Evolutionary conservation across 2,797 vertebrate genomes (phyloP).

Genomic region (Mionectes olivaceus): DNA sequence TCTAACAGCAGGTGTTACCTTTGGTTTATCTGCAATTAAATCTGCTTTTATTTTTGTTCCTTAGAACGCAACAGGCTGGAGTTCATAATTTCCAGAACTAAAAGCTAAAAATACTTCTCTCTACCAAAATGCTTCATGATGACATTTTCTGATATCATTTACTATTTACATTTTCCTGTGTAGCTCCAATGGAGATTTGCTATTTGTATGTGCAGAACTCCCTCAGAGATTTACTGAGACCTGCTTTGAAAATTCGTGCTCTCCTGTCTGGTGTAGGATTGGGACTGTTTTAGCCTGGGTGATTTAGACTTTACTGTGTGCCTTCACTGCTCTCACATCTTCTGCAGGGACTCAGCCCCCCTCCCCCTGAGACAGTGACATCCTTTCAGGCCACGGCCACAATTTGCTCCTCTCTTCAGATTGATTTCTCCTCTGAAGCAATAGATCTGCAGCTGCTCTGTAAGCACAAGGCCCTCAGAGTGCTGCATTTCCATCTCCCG

Average conservation of each 20-base stretch:
- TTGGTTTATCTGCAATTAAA: slow-evolving; percentile 26
- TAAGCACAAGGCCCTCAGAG: neutral
- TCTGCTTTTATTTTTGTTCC: slow-evolving; percentile 32
- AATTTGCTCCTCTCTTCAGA: neutral
- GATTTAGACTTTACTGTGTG: neutral
- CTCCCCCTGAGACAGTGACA: neutral
- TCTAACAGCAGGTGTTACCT: slow-evolving; percentile 41
- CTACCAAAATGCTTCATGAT: slow-evolving; percentile 9
- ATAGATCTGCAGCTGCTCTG: neutral
- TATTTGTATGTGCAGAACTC: neutral
- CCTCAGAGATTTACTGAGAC: slow-evolving; percentile 8
- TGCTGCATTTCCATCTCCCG: neutral
- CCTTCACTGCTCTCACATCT: neutral
- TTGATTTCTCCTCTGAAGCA: neutral
- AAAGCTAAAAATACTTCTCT: slow-evolving; percentile 27
- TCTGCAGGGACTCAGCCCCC: neutral
- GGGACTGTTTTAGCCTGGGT: neutral
- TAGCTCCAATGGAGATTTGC: slow-evolving; percentile 13
- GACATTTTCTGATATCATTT: slow-evolving; percentile 8
- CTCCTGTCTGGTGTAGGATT: neutral
- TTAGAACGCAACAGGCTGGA: neutral
- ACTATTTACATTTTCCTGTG: slow-evolving; percentile 18
- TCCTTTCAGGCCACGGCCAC: neutral
- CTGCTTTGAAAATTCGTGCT: neutral
- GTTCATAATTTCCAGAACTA: neutral